phyloP scores from a whole-genome alignment of 2,797 vertebrate species.

The Coregonus suidteri region DNA sequence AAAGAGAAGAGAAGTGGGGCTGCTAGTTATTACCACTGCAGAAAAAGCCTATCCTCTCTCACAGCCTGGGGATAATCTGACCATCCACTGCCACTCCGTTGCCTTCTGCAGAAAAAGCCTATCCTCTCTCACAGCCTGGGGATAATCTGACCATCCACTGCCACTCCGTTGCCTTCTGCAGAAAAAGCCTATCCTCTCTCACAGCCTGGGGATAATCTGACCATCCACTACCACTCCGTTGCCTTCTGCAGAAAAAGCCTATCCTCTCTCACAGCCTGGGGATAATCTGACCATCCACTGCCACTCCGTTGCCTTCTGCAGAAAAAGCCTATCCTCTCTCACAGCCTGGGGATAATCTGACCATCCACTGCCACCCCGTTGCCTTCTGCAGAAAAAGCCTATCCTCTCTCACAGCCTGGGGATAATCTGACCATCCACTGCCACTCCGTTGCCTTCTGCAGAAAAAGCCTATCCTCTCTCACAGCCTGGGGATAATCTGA shows the following conservation, averaged over 20 bases:
- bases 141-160: slow-evolving; percentile 65
- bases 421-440: slow-evolving; percentile 65
- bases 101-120: slow-evolving; percentile 50
- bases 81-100: slow-evolving; percentile 52
- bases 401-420: slow-evolving; percentile 44
- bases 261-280: slow-evolving; percentile 44
- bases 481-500: slow-evolving; percentile 65
- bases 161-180: slow-evolving; percentile 60
- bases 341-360: slow-evolving; percentile 65
- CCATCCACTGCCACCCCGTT: slow-evolving; percentile 52
- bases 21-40: slow-evolving; percentile 63
- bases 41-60: slow-evolving; percentile 53
- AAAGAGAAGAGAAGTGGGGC: slow-evolving; percentile 19
- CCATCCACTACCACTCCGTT: slow-evolving; percentile 52
- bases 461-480: slow-evolving; percentile 48
- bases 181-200: slow-evolving; percentile 48
- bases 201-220: slow-evolving; percentile 65
- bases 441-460: slow-evolving; percentile 60
- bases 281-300: slow-evolving; percentile 65
- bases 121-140: slow-evolving; percentile 44
- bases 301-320: slow-evolving; percentile 60
- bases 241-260: slow-evolving; percentile 58
- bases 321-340: slow-evolving; percentile 48
- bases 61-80: slow-evolving; percentile 65
- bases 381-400: slow-evolving; percentile 58